phyloP scores from a whole-genome alignment of 2,888 invertebrate genomes.

The Plusia festucae region DNA sequence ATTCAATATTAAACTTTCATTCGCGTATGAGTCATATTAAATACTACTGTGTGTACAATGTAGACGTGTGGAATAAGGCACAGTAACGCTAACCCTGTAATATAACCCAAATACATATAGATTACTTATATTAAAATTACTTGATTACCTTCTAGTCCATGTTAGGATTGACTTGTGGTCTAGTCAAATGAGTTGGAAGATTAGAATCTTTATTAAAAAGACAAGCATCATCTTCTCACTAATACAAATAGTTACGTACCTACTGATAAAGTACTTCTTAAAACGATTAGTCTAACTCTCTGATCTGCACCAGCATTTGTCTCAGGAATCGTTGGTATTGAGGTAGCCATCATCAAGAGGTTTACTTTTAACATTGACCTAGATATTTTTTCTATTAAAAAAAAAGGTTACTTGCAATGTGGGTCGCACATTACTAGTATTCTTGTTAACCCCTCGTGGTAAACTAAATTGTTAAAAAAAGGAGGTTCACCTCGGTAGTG shows the following conservation, averaged over 20 bases:
- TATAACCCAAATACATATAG: slow-evolving; percentile 17
- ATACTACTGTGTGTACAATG: slow-evolving; percentile 8
- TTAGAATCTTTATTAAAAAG: background rate
- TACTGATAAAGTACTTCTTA: background rate
- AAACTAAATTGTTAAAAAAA: too few relatives aligned
- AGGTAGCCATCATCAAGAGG: too few relatives aligned
- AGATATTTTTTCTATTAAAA: too few relatives aligned
- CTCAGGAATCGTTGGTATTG: too few relatives aligned
- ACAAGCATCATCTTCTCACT: background rate
- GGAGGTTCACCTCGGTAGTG: too few relatives aligned
- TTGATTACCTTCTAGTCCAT: slow-evolving; percentile 3
- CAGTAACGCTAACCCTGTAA: slow-evolving; percentile 14
- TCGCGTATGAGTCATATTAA: slow-evolving; percentile 25
- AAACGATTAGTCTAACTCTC: too few relatives aligned
- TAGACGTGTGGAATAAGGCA: background rate
- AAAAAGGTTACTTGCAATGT: too few relatives aligned
- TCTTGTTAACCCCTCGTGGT: too few relatives aligned
- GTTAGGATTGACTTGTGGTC: background rate
- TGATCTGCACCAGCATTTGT: too few relatives aligned
- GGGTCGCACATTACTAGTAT: too few relatives aligned
- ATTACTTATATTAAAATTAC: background rate
- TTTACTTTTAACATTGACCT: too few relatives aligned
- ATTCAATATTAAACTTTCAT: slow-evolving; percentile 52
- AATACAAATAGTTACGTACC: background rate
- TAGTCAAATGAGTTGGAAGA: background rate